Percentiles rank a stretch among this genome's conserved stretches.
These are phyloP conservation scores for Lithophane ornitopus DNA, from an alignment of 2,888 invertebrate species.

Conservation along the genomic window DNA sequence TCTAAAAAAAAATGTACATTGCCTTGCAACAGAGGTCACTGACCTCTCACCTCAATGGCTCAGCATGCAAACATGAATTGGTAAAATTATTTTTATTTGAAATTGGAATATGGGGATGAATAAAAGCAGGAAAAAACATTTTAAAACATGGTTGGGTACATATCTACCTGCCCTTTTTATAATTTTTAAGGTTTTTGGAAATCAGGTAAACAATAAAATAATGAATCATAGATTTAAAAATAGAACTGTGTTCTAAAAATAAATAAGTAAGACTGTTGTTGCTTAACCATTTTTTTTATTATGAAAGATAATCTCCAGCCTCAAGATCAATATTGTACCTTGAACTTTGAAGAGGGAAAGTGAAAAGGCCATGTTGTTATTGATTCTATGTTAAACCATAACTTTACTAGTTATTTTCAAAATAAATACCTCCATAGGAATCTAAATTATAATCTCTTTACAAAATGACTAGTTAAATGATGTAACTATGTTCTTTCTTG, in stretches of 20 bases:
- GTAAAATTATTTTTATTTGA: constrained; percentile 26
- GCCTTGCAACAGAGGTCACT: constrained; percentile 62
- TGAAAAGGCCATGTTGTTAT: constrained; percentile 55
- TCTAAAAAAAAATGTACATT: constrained; percentile 42
- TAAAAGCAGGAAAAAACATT: constrained; percentile 12
- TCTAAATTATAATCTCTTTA: not conserved
- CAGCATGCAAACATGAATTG: constrained; percentile 52
- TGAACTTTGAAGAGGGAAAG: constrained; percentile 55
- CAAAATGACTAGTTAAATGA: not conserved
- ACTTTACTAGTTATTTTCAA: not conserved
- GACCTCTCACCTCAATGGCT: constrained; percentile 57
- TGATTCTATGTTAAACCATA: constrained; percentile 36
- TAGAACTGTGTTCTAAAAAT: not conserved
- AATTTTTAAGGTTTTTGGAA: not conserved
- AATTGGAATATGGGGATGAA: constrained; percentile 27
- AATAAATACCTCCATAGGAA: not conserved
- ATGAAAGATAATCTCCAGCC: not conserved
- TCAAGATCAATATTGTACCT: constrained; percentile 49
- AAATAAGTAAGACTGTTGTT: not conserved
- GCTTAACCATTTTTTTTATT: constrained; percentile 8
- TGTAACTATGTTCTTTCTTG: constrained; percentile 29
- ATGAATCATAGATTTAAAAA: not conserved
- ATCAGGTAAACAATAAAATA: not conserved
- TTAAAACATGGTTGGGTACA: not conserved
- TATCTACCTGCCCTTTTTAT: not conserved